phyloP scores from a whole-genome alignment of 2,113 vertebrate species.

The Catharus bicknelli region DNA sequence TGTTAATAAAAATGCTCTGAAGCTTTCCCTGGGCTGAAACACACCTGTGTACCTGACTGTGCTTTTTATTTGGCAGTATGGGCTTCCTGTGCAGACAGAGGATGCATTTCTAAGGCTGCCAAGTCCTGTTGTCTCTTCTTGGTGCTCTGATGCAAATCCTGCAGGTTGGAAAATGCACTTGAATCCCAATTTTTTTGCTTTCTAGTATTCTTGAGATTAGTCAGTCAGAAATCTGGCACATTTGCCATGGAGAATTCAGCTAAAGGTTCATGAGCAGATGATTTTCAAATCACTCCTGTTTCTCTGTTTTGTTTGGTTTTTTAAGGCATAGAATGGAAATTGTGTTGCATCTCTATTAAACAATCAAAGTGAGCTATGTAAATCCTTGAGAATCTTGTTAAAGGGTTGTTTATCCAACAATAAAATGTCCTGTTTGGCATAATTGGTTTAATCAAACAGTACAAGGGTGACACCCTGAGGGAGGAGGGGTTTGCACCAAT shows the following conservation, averaged over 20 bases:
- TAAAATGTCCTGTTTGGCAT: background rate
- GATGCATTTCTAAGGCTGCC: constrained; percentile 79
- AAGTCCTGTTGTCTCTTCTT: constrained; percentile 73
- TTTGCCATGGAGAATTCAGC: background rate
- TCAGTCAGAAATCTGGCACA: background rate
- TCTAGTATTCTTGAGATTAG: background rate
- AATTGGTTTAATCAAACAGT: background rate
- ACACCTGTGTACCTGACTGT: background rate
- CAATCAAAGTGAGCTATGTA: background rate
- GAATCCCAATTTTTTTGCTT: background rate
- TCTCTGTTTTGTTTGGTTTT: background rate
- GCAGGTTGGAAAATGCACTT: constrained; percentile 76
- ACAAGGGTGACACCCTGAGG: constrained; percentile 5
- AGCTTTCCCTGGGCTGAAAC: background rate
- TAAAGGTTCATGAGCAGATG: background rate
- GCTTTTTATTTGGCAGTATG: constrained; percentile 78
- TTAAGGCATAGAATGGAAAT: background rate
- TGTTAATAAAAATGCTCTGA: background rate
- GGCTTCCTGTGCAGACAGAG: constrained; percentile 72
- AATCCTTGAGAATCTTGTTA: background rate
- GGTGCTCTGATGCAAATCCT: constrained; percentile 85
- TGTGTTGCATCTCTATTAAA: background rate
- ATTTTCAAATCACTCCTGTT: background rate
- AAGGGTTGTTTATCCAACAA: background rate
- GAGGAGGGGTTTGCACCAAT: background rate